A percentile compares a stretch with the other conserved stretches of the same genome.
Conservation (phyloP, 2,888 invertebrate species). For the Chrysomela aeneicollis region DNA sequence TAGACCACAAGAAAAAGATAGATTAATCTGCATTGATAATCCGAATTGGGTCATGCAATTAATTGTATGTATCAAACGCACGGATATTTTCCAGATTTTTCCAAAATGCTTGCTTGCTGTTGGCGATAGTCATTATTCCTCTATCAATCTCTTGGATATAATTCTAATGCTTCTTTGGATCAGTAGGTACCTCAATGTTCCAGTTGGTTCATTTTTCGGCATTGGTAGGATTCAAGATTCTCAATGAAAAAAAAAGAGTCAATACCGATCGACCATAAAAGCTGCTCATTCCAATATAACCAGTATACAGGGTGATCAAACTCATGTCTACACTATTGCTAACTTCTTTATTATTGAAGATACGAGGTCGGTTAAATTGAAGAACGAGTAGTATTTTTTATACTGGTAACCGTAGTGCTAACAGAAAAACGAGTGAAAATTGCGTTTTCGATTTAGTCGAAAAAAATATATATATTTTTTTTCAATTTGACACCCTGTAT, state of each 20-base stretch:
- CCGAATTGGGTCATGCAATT: conserved; percentile 14
- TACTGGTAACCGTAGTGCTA: too few species aligned
- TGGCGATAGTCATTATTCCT: conserved; percentile 24
- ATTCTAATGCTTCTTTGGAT: conserved; percentile 21
- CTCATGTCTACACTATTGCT: too few species aligned
- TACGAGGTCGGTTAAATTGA: too few species aligned
- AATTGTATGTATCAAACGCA: conserved; percentile 26
- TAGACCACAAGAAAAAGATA: conserved; percentile 20
- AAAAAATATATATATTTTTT: too few species aligned
- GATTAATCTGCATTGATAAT: conserved; percentile 27
- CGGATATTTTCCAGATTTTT: conserved; percentile 28
- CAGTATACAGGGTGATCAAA: too few species aligned
- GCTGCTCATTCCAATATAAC: conserved; percentile 14
- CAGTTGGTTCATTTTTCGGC: conserved; percentile 12
- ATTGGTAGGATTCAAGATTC: conserved; percentile 17
- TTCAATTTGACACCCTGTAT: too few species aligned
- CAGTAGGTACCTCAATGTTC: conserved; percentile 21
- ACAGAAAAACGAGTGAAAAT: too few species aligned
- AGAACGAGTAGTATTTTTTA: too few species aligned
- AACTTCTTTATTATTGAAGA: too few species aligned
- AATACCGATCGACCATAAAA: conserved; percentile 6
- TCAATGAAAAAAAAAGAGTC: background rate
- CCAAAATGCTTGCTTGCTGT: conserved; percentile 25
- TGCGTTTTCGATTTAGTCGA: too few species aligned
- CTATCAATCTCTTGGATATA: conserved; percentile 24